A percentile compares a stretch with the other conserved stretches of the same genome.
phyloP scores from a whole-genome alignment of 2,113 vertebrate species.

The Callopanchax toddi region DNA sequence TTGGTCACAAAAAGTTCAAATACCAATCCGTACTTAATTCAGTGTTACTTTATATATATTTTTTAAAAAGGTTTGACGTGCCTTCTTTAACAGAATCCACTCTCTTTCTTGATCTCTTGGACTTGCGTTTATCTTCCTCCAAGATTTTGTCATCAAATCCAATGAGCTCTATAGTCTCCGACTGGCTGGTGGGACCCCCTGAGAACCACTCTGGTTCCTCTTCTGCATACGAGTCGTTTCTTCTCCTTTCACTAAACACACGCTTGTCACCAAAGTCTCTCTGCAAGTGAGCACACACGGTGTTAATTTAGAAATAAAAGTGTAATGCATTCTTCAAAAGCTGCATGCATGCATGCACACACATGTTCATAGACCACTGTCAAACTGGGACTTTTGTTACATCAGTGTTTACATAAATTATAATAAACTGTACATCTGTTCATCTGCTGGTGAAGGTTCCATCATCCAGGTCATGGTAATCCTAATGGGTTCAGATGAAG shows the following conservation, averaged over 20 bases:
- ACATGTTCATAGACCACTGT: too few relatives aligned
- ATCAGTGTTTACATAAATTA: too few relatives aligned
- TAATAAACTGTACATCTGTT: too few relatives aligned
- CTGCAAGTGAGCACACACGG: conserved; percentile 66
- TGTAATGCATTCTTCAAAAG: neutral
- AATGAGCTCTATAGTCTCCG: conserved; percentile 97
- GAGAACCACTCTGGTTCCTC: conserved; percentile 99
- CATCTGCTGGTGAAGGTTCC: too few relatives aligned
- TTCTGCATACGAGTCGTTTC: conserved; percentile 96
- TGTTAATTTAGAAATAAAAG: neutral
- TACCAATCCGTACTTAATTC: neutral
- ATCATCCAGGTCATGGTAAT: too few relatives aligned
- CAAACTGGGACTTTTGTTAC: too few relatives aligned
- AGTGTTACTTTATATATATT: too few relatives aligned
- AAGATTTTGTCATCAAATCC: conserved; percentile 96
- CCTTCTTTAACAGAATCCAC: conserved; percentile 90
- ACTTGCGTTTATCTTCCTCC: conserved; percentile 91
- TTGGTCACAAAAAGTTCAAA: neutral
- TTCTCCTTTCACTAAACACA: conserved; percentile 92
- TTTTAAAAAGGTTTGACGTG: conserved; percentile 44
- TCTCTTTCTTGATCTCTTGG: conserved; percentile 87
- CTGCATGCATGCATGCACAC: too few relatives aligned
- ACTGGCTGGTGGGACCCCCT: conserved; percentile 96
- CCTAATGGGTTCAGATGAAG: too few relatives aligned
- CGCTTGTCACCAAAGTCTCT: conserved; percentile 96